Base-by-base conservation (phyloP, 2,113 vertebrate species). In the Macrotus californicus region DNA sequence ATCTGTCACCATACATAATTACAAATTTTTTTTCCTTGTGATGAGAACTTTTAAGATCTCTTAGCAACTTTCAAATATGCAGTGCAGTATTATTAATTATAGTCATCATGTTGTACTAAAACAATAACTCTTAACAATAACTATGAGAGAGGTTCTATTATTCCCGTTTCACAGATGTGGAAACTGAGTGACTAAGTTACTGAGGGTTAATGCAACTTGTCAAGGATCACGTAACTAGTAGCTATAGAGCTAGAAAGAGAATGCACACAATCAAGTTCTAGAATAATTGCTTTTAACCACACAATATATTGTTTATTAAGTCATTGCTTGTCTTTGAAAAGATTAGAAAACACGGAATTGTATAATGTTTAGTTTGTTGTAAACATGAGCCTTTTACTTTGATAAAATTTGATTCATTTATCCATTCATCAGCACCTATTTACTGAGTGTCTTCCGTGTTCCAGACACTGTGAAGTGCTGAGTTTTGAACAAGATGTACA, bases 211-310 rank as follows among this genome's bases (percentile, higher is more conserved):
- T 2, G 1, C 54, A 83, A 56, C 64, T 80, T 79, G 21, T 12
- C 52, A 21, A 83, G 50, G 43, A 34, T 84, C 52, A 61, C 2
- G 83, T 10, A 87, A 9, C 61, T 69, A 8, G 9, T 82, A 91
- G 50, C n/a, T 92, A 1, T 59, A 56, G 67, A 50, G 2, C n/a
- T 66, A 6, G 69, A 15, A 48, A 82, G 39, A 75, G 50, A 88
- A 84, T 92, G 39, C 34, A 34, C 11, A 77, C 31, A 64, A 98
- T 70, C 69, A 83, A 13, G 6, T 59, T 93, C 43, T 91, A 66
- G 29, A 88, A 26, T 67, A 79, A 84, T 79, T 70, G 39, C 50
- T 92, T 46, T 88, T 83, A 94, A 48, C 29, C 18, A 76, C 56
- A 39, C 7, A 64, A 9, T 46, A 29, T 50, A 61, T 34, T 92